phyloP scores from a whole-genome alignment of 1,140 invertebrate genomes.

The Euura saliciscinereae region DNA sequence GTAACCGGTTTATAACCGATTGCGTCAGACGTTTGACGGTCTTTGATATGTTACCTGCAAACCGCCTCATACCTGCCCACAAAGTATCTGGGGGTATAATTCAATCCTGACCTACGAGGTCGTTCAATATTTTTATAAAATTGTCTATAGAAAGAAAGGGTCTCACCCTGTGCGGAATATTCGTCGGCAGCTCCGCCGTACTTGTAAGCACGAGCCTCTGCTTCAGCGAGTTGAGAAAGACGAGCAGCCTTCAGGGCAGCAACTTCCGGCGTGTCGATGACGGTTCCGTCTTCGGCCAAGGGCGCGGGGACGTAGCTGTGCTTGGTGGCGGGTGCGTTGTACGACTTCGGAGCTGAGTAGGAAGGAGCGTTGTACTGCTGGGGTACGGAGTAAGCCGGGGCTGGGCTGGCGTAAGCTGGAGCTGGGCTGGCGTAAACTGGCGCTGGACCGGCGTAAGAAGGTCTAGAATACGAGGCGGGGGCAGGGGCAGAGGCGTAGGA shows the following conservation, averaged over 20 bases:
- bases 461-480: slow-evolving; percentile 8
- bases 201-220: slow-evolving; percentile 61
- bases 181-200: slow-evolving; percentile 55
- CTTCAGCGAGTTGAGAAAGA: slow-evolving; percentile 52
- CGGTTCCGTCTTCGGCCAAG: slow-evolving; percentile 63
- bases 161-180: slow-evolving; percentile 24
- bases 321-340: slow-evolving; percentile 29
- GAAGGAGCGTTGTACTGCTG: background rate
- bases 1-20: background rate
- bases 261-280: slow-evolving; percentile 67
- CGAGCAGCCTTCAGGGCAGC: slow-evolving; percentile 61
- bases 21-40: background rate
- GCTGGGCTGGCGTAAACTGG: slow-evolving; percentile 20
- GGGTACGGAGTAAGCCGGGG: slow-evolving; percentile 22
- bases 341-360: slow-evolving; percentile 32
- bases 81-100: background rate
- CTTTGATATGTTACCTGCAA: background rate
- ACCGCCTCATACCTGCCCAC: background rate
- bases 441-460: slow-evolving; percentile 19
- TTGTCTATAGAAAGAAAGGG: background rate
- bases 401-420: slow-evolving; percentile 16
- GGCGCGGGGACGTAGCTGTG: slow-evolving; percentile 59
- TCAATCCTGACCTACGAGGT: background rate
- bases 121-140: background rate
- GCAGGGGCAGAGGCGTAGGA: slow-evolving; percentile 21